Evolutionary conservation across 1,140 invertebrate species (phyloP).

Genomic region (Solenopsis invicta): DNA sequence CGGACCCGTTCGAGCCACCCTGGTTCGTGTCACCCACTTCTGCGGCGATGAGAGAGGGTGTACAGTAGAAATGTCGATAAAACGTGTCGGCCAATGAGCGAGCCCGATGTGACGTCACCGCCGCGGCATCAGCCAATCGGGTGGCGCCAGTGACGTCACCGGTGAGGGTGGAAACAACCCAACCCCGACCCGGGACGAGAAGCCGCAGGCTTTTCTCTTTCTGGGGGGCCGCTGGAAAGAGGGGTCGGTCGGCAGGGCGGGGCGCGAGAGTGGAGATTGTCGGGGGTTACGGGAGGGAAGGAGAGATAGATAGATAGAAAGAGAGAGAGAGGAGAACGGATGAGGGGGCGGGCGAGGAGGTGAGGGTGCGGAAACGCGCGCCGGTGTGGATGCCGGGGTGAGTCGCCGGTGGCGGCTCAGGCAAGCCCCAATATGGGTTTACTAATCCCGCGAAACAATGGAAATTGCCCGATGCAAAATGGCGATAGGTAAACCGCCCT

Average conservation of each 20-base stretch:
- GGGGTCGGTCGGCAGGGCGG: slow-evolving; percentile 74
- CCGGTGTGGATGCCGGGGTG: slow-evolving; percentile 76
- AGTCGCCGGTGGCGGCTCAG: slow-evolving; percentile 80
- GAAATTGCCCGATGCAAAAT: slow-evolving; percentile 82
- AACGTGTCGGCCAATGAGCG: slow-evolving; percentile 85
- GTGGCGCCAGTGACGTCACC: slow-evolving; percentile 82
- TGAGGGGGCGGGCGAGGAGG: slow-evolving; percentile 5
- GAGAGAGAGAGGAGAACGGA: neutral
- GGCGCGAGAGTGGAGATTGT: slow-evolving; percentile 57
- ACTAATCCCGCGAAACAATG: slow-evolving; percentile 84
- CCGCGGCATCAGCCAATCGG: slow-evolving; percentile 83
- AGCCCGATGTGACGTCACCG: slow-evolving; percentile 83
- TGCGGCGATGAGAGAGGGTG: slow-evolving; percentile 63
- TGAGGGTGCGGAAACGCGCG: slow-evolving; percentile 79
- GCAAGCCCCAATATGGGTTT: slow-evolving; percentile 82
- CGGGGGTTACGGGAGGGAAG: slow-evolving; percentile 41
- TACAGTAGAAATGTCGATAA: slow-evolving; percentile 86
- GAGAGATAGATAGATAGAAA: neutral
- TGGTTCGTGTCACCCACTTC: slow-evolving; percentile 61
- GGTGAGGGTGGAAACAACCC: slow-evolving; percentile 75
- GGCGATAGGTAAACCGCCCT: slow-evolving; percentile 76
- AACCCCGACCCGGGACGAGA: slow-evolving; percentile 78
- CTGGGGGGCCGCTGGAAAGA: slow-evolving; percentile 69
- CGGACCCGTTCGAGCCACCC: slow-evolving; percentile 57
- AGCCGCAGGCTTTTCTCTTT: slow-evolving; percentile 84